phyloP scores from a whole-genome alignment of 2,113 vertebrate genomes.

The Probosciger aterrimus region DNA sequence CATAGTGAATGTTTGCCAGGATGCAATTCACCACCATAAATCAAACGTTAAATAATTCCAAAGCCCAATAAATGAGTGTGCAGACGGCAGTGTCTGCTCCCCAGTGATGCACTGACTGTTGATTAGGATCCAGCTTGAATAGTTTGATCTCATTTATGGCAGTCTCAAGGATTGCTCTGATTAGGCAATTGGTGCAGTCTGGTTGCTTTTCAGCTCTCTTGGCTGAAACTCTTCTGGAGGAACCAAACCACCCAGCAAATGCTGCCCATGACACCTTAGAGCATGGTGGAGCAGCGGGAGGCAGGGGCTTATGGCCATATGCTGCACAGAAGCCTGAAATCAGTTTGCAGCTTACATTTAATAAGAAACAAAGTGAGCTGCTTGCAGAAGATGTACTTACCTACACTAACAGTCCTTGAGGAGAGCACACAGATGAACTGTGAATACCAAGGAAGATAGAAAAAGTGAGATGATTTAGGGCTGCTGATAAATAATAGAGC shows the following conservation, averaged over 20 bases:
- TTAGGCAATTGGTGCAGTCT: not conserved
- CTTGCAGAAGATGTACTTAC: not conserved
- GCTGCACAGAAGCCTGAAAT: not conserved
- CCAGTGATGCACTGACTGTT: slow-evolving; percentile 12
- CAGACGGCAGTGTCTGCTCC: slow-evolving; percentile 34
- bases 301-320: not conserved
- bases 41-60: slow-evolving; percentile 20
- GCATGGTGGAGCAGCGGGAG: fast-evolving
- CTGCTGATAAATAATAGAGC: not conserved
- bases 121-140: not conserved
- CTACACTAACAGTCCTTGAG: not conserved
- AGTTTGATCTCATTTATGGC: slow-evolving; percentile 7
- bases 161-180: not conserved
- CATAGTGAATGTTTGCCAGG: not conserved
- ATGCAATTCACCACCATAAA: slow-evolving; percentile 6
- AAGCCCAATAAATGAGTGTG: not conserved
- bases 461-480: not conserved
- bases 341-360: not conserved
- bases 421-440: not conserved
- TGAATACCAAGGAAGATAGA: not conserved
- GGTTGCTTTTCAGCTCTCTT: not conserved
- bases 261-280: not conserved
- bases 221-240: not conserved
- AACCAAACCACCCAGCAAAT: not conserved
- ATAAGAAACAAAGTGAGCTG: not conserved